These are phyloP conservation scores for Lepus oiostolus DNA, from an alignment of 2,797 vertebrate species.

Conservation along the genomic window DNA sequence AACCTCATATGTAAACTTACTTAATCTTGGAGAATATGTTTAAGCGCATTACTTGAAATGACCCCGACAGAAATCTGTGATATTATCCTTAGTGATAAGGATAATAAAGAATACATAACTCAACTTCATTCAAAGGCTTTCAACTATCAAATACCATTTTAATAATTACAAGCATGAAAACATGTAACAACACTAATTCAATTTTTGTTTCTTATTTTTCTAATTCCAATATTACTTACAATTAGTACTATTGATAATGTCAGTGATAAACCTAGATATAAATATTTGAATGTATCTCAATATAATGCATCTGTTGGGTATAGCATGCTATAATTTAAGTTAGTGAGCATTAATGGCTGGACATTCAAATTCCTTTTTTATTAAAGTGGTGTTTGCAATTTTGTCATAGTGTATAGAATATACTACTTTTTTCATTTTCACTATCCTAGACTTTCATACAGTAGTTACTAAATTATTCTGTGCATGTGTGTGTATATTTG, in stretches of 20 bases:
- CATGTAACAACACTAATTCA: background rate
- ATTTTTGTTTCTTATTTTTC: background rate
- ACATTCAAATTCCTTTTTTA: background rate
- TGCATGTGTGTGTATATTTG: background rate
- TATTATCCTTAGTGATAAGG: background rate
- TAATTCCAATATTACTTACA: background rate
- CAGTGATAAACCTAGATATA: background rate
- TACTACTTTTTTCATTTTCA: background rate
- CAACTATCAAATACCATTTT: background rate
- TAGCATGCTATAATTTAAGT: background rate
- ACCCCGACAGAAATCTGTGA: background rate
- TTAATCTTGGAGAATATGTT: background rate
- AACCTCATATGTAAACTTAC: background rate
- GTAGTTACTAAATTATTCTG: background rate
- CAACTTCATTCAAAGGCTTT: background rate
- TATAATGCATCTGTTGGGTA: background rate
- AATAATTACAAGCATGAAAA: background rate
- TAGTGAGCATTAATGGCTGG: background rate
- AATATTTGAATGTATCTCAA: background rate
- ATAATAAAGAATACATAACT: background rate
- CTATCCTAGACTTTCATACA: background rate
- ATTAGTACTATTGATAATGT: background rate
- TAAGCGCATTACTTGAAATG: background rate
- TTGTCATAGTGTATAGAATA: background rate
- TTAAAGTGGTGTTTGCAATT: background rate